A percentile compares a stretch with the other conserved stretches of the same genome.
These are phyloP conservation scores for Natator depressus DNA, from an alignment of 2,113 vertebrate species.

Conservation along the genomic window DNA sequence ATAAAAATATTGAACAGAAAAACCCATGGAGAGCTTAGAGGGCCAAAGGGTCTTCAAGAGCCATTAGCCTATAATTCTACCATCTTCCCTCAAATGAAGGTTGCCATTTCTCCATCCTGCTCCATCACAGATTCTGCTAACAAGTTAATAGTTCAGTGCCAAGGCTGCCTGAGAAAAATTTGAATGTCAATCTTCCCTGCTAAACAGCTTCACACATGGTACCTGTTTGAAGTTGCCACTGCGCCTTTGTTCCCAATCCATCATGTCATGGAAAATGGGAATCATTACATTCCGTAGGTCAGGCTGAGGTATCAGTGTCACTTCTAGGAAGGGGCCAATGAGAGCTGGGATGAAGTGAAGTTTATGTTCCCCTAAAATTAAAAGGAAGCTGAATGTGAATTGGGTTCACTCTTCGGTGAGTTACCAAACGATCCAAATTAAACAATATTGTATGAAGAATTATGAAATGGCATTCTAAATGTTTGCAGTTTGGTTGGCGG, in stretches of 20 bases:
- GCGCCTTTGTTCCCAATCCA: conserved; percentile 98
- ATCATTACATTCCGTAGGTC: conserved; percentile 99
- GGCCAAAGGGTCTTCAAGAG: not conserved
- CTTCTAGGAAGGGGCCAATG: conserved; percentile 98
- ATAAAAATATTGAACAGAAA: not conserved
- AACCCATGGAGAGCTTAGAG: not conserved
- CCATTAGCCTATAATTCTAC: conserved; percentile 33
- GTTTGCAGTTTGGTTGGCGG: not conserved
- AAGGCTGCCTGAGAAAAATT: not conserved
- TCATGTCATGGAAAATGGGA: conserved; percentile 99
- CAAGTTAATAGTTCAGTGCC: not conserved
- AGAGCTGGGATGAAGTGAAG: conserved; percentile 97
- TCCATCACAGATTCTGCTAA: not conserved
- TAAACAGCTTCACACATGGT: not conserved
- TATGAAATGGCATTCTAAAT: not conserved
- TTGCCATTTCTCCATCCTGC: not conserved
- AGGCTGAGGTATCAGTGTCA: conserved; percentile 96
- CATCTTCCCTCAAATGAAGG: not conserved
- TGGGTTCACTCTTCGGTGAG: not conserved
- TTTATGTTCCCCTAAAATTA: conserved; percentile 92
- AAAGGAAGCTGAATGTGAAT: conserved; percentile 14
- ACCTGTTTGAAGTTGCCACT: conserved; percentile 99
- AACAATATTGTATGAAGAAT: not conserved
- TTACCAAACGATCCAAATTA: not conserved
- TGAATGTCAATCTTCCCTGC: not conserved